Evolutionary conservation across 2,888 invertebrate genomes (phyloP).

Genomic region (Ethmia dodecea): DNA sequence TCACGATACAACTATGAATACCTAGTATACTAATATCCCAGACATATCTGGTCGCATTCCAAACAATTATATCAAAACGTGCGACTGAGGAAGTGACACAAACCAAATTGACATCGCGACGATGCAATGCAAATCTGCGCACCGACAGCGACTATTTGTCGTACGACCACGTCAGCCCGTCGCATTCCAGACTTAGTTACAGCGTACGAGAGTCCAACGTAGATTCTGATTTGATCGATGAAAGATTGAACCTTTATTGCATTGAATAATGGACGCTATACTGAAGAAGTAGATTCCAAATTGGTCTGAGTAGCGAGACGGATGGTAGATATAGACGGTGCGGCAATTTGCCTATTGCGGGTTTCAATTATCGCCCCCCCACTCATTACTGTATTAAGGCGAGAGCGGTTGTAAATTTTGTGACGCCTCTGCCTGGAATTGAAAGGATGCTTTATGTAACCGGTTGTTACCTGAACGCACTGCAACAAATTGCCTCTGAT

Average conservation of each 20-base stretch:
- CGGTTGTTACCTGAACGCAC: conserved; percentile 39
- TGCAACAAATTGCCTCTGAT: conserved; percentile 11
- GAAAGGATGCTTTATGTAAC: conserved; percentile 44
- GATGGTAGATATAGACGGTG: conserved; percentile 36
- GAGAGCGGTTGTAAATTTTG: conserved; percentile 62
- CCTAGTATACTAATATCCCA: too few species aligned
- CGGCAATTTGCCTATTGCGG: conserved; percentile 74
- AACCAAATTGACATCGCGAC: conserved; percentile 45
- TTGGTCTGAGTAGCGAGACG: conserved; percentile 27
- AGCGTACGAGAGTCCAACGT: conserved; percentile 47
- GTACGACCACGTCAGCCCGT: conserved; percentile 27
- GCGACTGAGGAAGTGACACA: conserved; percentile 48
- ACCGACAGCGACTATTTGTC: conserved; percentile 32
- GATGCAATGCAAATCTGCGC: conserved; percentile 63
- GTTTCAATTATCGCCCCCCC: conserved; percentile 75
- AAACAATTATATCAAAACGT: conserved; percentile 41
- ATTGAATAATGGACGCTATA: conserved; percentile 33
- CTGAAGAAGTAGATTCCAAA: conserved; percentile 29
- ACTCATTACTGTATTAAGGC: conserved; percentile 74
- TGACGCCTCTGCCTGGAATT: conserved; percentile 63
- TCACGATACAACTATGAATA: too few species aligned
- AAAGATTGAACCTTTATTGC: conserved; percentile 22
- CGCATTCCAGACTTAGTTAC: conserved; percentile 43
- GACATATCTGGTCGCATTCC: conserved; percentile 42
- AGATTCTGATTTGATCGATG: conserved; percentile 37